Base-by-base conservation (phyloP, 2,113 vertebrate genomes). In the Vulpes lagopus region DNA sequence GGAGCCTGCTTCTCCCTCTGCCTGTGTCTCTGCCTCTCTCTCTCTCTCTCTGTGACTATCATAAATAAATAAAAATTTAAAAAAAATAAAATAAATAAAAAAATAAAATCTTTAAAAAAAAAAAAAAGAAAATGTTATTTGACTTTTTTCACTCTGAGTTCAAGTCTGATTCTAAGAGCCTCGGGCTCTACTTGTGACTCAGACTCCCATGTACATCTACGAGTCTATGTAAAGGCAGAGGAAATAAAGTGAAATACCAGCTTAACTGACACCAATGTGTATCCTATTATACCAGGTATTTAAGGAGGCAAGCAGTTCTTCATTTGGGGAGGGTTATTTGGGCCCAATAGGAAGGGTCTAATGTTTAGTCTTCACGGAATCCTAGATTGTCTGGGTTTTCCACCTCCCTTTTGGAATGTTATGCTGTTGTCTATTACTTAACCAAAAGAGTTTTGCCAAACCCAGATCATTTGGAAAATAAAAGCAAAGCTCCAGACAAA, bases 381-480 rank as follows among this genome's bases (percentile, higher is more conserved):
- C 55, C 43, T 83, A 69, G 25, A 84, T 76, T 51, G 57, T 35
- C 73, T 96, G 79, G 35, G 55, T 96, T 97, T 95, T 73, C 32
- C 55, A 51, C 94, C 53, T 90, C 19, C 25, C 22, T 57, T 55
- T 65, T 73, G 74, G 67, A 96, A 88, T 81, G 25, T 17, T 69
- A 38, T 69, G 11, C 74, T 71, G 6, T 88, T 96, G 74, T 95
- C 55, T 90, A 51, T 64, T 85, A 76, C 60, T 96, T 95, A 96
- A 80, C 87, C 51, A 43, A 89, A 86, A 82, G 30, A 7, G 7
- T 38, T 87, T 83, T 81, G 85, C 88, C 80, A 95, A 96, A 91
- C 60, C 86, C 65, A 93, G 71, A 74, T 78, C n/a, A 91, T 89
- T 91, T 96, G 94, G 65, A 93, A 97, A 94, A 89, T 74, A 90